Base-by-base conservation (phyloP, 2,113 vertebrate species). In the Nothocercus nigrocapillus region DNA sequence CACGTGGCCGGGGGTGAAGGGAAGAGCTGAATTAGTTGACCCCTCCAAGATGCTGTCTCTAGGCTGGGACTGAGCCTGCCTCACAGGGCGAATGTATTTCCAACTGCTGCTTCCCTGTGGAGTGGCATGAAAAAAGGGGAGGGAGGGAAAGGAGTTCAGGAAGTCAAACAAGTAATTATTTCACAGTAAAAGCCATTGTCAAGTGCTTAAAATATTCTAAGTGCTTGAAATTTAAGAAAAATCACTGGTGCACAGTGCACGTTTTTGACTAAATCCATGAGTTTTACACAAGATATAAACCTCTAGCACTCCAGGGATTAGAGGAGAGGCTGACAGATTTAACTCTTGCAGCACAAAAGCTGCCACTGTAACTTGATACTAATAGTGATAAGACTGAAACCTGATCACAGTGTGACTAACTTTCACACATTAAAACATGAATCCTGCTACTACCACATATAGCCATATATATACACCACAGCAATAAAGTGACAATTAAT, bases 311-410 rank as follows among this genome's bases (percentile, higher is more conserved):
- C 25, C 10, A 44, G 25, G 64, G 59, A 32, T 45, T 32, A 51
- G 54, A 30, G 42, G 72, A 66, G 44, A 66, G 40, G 78, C 40
- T 67, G 70, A 34, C 72, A 74, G 79, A n/a, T 82, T 95, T 90
- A 95, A 95, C 91, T 88, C 89, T 69, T 91, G 82, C 78, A 80
- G 67, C 54, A 77, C 82, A 91, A 74, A 79, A 14, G 22, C 13
- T 59, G 80, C 74, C 85, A 34, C 63, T 62, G 7, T 8, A 49
- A 79, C 17, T 10, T 1, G 49, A 82, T 14, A 88, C 9, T 42
- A 9, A 18, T 4, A 11, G 49, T 1, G 27, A 24, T 21, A 66
- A 87, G 88, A 45, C 59, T 91, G 89, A 74, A 96, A 96, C 75
- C 64, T 17, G 85, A 94, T 30, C 85, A n/a, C 67, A 27, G 75